Evolutionary conservation across 2,888 invertebrate species (phyloP).

Genomic region (Exephanes ischioxanthus): DNA sequence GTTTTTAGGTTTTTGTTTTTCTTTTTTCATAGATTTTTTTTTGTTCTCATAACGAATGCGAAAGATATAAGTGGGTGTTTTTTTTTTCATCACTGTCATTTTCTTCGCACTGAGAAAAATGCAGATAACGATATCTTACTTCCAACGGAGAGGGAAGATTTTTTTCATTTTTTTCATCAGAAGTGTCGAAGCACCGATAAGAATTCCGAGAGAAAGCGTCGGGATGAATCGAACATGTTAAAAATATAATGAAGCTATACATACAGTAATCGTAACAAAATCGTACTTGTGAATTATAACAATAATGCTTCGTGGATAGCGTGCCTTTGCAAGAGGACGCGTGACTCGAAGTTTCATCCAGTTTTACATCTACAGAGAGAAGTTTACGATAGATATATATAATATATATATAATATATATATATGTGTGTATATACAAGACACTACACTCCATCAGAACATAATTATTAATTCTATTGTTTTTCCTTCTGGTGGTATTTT

Average conservation of each 20-base stretch:
- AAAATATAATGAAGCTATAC: slow-evolving; percentile 24
- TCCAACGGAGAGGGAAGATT: slow-evolving; percentile 39
- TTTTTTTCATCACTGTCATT: neutral
- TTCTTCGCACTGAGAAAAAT: slow-evolving; percentile 19
- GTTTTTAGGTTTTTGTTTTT: slow-evolving; percentile 39
- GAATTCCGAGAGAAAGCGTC: slow-evolving; percentile 16
- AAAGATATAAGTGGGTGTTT: slow-evolving; percentile 17
- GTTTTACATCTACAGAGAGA: slow-evolving; percentile 65
- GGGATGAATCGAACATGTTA: slow-evolving; percentile 11
- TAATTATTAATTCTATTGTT: slow-evolving; percentile 82
- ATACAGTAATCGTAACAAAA: slow-evolving; percentile 49
- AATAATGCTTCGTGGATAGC: slow-evolving; percentile 48
- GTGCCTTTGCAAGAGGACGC: slow-evolving; percentile 44
- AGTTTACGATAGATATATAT: slow-evolving; percentile 59
- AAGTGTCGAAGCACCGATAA: slow-evolving; percentile 16
- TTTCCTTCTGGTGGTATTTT: slow-evolving; percentile 78
- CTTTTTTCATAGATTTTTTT: slow-evolving; percentile 44
- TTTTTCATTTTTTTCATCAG: slow-evolving; percentile 15
- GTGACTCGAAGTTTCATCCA: slow-evolving; percentile 60
- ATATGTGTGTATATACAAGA: slow-evolving; percentile 84
- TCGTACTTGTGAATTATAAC: slow-evolving; percentile 40
- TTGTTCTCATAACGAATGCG: slow-evolving; percentile 49
- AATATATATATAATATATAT: slow-evolving; percentile 72
- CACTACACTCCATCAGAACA: slow-evolving; percentile 84
- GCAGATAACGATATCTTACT: slow-evolving; percentile 24